Base-by-base conservation (phyloP, 1,140 invertebrate genomes). In the Apis cerana region DNA sequence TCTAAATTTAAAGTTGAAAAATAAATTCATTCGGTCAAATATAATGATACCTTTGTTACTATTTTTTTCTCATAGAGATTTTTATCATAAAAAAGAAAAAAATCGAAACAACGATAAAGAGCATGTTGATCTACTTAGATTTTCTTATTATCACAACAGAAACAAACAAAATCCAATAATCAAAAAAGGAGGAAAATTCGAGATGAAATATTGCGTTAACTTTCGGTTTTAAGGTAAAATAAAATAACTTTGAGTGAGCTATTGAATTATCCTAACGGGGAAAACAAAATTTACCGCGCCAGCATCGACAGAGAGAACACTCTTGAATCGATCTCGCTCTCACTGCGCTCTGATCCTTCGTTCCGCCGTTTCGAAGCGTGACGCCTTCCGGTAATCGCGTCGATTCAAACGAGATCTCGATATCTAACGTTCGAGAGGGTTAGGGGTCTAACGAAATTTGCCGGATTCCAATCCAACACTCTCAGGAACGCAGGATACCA, bases 351-450 rank as follows among this genome's bases (percentile, higher is more conserved):
- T 67, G 67, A 50, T 69, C 67, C 48, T 43, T 8, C 13, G 67
- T 78, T 59, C 58, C 13, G 62, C 48, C 62, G 17, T 58, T 15
- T 70, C 56, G 48, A 48, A 8, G 23, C 27, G 21, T 19, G 21
- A 80, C 52, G 50, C 48, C 12, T 27, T 21, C 21, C 27, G 27
- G 27, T 74, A 80, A 74, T 80, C 69, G 58, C 58, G 33, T 65
- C 62, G 33, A 43, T 52, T 64, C 33, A 69, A 82, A 82, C 65
- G 54, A 82, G 64, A 69, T 82, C 76, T 82, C 80, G 74, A 82
- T 67, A 59, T 58, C 54, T 56, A 56, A 59, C 70, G 72, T 59
- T 75, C 48, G 52, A 69, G 54, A 8, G n/a, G 43, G 80, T 23
- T 48, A n/a, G 23, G 4, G 48, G 23, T 52, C 23, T 76, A 82